A percentile compares a stretch with the other conserved stretches of the same genome.
Evolutionary conservation across 2,888 invertebrate genomes (phyloP).

Genomic region (Caenorhabditis sp.): DNA sequence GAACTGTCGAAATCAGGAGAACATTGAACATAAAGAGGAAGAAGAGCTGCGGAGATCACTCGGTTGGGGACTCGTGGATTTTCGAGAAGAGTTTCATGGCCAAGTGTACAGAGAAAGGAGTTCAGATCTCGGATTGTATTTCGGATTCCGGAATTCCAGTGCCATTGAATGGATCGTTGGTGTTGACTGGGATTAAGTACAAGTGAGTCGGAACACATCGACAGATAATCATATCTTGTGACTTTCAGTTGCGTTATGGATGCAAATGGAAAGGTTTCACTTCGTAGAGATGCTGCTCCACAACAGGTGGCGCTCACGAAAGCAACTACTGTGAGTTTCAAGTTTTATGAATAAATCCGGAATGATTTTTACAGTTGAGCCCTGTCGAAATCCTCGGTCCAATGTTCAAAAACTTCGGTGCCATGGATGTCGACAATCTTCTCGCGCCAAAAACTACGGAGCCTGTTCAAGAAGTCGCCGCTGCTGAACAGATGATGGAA

Average conservation of each 20-base stretch:
- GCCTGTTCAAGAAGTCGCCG: constrained; percentile 43
- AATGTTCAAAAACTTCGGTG: constrained; percentile 67
- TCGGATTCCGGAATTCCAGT: constrained; percentile 73
- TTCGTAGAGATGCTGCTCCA: constrained; percentile 61
- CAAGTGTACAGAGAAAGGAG: constrained; percentile 69
- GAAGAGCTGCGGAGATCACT: constrained; percentile 70
- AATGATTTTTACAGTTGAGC: constrained; percentile 55
- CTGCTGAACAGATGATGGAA: constrained; percentile 61
- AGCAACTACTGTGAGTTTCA: constrained; percentile 52
- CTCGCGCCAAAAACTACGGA: constrained; percentile 13
- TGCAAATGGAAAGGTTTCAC: constrained; percentile 63
- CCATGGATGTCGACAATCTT: constrained; percentile 47
- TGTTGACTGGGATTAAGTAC: constrained; percentile 67
- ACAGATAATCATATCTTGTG: not conserved
- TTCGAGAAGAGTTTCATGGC: constrained; percentile 73
- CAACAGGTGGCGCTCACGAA: constrained; percentile 26
- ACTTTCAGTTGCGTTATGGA: constrained; percentile 63
- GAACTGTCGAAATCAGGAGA: constrained; percentile 71
- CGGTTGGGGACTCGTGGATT: constrained; percentile 72
- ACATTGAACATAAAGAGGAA: constrained; percentile 68
- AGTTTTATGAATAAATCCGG: not conserved
- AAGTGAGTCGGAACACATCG: constrained; percentile 41
- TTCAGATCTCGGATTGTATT: constrained; percentile 70
- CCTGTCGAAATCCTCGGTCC: constrained; percentile 71
- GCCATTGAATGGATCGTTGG: constrained; percentile 64